These are phyloP conservation scores for Liasis olivaceus DNA, from an alignment of 2,797 vertebrate species.

Conservation along the genomic window DNA sequence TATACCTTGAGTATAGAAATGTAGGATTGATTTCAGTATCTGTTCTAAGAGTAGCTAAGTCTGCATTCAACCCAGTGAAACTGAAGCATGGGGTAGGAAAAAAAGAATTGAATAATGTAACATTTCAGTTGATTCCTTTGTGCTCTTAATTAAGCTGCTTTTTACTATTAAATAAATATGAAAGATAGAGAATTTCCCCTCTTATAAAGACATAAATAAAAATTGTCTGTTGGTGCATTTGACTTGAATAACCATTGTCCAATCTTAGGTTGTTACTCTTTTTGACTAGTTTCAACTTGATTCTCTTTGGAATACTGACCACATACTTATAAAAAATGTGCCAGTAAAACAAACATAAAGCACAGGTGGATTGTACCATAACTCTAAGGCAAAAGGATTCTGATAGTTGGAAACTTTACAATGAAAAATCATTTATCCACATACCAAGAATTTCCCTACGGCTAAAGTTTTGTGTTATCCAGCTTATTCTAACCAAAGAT, in stretches of 20 bases:
- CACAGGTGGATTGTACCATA: background rate
- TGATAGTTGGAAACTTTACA: background rate
- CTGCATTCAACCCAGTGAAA: background rate
- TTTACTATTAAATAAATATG: background rate
- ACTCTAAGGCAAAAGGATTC: background rate
- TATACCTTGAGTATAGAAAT: background rate
- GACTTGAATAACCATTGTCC: background rate
- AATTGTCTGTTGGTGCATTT: background rate
- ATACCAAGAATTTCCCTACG: background rate
- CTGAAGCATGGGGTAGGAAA: too few species aligned
- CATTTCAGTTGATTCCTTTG: background rate
- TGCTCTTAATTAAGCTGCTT: background rate
- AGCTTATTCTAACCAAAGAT: background rate
- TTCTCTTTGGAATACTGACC: background rate
- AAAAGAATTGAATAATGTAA: background rate
- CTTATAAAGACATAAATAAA: background rate
- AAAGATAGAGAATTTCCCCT: too few species aligned
- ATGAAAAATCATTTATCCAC: background rate
- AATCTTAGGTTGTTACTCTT: background rate
- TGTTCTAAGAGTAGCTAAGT: background rate
- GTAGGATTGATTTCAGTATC: background rate
- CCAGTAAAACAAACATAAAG: background rate
- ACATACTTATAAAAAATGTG: background rate
- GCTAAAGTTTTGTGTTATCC: background rate
- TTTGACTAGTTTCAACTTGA: constrained; percentile 9